Base-by-base conservation (phyloP, 2,113 vertebrate genomes). In the Patagioenas fasciata region DNA sequence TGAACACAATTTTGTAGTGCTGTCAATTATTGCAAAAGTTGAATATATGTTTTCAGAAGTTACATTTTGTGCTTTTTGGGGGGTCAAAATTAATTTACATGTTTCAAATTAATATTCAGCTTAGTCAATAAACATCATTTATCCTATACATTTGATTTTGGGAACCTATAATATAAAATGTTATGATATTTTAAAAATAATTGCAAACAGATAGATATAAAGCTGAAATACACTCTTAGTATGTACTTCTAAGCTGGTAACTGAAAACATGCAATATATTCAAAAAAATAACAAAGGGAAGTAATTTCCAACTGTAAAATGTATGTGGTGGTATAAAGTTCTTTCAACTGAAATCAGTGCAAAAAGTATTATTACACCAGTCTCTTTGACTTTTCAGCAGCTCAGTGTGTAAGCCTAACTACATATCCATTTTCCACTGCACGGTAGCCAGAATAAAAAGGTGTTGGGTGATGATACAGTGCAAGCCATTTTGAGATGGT, bases 391-490 rank as follows among this genome's bases (percentile, higher is more conserved):
- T 65, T 85, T 21, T 17, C 19, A 32, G 36, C 56, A 47, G 13
- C 28, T 83, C 48, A 23, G 8, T 34, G 21, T 92, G 15, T 72
- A 56, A 84, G 5, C 10, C 50, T 79, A 71, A n/a, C 50, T 79
- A 29, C 4, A 2, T 3, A 0, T 56, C 8, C 0, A 0, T 26
- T 67, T 79, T 58, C 20, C 17, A 0, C 0, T 47, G 36, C 25
- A 34, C 48, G 72, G 57, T 38, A 64, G 31, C 24, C 42, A 51
- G 36, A 15, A 50, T 74, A 28, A 71, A 79, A 92, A 80, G 9
- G 3, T 47, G 15, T 54, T 69, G 48, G 25, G 36, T 60, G 15
- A 18, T 60, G 15, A 18, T 60, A 40, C 13, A 56, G 13, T 72
- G 36, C 32, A 77, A 85, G 26, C 47, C 25, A 15, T 81, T 47